These are phyloP conservation scores for Nudaria mundana DNA, from an alignment of 2,888 invertebrate species.

Conservation along the genomic window DNA sequence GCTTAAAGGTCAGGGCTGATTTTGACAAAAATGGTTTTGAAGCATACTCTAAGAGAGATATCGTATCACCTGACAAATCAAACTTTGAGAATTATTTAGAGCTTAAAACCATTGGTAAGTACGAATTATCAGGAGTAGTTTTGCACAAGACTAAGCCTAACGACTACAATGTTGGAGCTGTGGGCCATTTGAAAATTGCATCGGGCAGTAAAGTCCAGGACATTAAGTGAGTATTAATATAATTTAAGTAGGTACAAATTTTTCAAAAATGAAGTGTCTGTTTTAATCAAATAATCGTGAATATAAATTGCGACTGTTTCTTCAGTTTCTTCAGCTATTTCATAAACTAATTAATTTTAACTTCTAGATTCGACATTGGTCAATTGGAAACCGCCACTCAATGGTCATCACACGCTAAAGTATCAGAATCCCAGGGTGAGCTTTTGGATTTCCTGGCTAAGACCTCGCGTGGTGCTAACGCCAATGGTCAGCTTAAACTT, in stretches of 20 bases:
- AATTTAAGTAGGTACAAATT: neutral
- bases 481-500: slow-evolving; percentile 78
- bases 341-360: neutral
- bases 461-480: slow-evolving; percentile 57
- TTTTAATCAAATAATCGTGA: too few species aligned
- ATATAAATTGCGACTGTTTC: neutral
- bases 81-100: slow-evolving; percentile 82
- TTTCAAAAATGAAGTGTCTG: too few species aligned
- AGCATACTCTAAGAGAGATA: slow-evolving; percentile 79
- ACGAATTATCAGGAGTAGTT: slow-evolving; percentile 82
- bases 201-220: slow-evolving; percentile 77
- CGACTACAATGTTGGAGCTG: slow-evolving; percentile 79
- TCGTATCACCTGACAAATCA: slow-evolving; percentile 79
- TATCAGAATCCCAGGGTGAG: slow-evolving; percentile 68
- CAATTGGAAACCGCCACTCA: slow-evolving; percentile 61
- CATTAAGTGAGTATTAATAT: slow-evolving; percentile 72
- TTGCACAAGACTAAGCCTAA: slow-evolving; percentile 77
- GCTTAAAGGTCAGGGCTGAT: slow-evolving; percentile 51
- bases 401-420: slow-evolving; percentile 76
- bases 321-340: neutral
- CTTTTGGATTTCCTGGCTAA: slow-evolving; percentile 81
- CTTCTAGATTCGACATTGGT: slow-evolving; percentile 68
- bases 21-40: slow-evolving; percentile 62
- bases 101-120: slow-evolving; percentile 82
- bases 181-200: slow-evolving; percentile 76